phyloP scores from a whole-genome alignment of 2,888 invertebrate genomes.

The Sericinus montela region DNA sequence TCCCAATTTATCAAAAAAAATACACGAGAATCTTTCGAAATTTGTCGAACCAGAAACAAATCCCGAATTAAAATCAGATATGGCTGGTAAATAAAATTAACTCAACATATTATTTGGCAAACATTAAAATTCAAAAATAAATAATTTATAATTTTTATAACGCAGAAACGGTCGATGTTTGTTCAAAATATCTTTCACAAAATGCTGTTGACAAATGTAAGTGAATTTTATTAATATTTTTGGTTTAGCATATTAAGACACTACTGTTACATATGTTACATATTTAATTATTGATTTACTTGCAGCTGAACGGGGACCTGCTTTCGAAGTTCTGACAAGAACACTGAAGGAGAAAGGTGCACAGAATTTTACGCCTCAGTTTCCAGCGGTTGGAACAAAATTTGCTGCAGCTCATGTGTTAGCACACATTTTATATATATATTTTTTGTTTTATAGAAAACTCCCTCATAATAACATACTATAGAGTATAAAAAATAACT shows the following conservation, averaged over 20 bases:
- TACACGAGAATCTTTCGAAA: slow-evolving; percentile 38
- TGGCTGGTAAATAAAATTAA: slow-evolving; percentile 40
- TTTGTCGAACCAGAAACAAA: slow-evolving; percentile 36
- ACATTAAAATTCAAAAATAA: background rate
- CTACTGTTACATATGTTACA: background rate
- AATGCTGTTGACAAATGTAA: slow-evolving; percentile 53
- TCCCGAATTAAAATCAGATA: slow-evolving; percentile 42
- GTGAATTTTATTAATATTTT: slow-evolving; percentile 26
- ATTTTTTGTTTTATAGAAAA: background rate
- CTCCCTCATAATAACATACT: no score
- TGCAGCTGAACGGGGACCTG: slow-evolving; percentile 56
- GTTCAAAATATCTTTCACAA: slow-evolving; percentile 57
- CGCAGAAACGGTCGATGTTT: slow-evolving; percentile 47
- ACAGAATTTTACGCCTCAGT: slow-evolving; percentile 39
- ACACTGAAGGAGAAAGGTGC: slow-evolving; percentile 39
- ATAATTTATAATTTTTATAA: background rate
- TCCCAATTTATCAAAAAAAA: slow-evolving; percentile 48
- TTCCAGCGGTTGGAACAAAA: slow-evolving; percentile 31
- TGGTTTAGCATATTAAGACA: background rate
- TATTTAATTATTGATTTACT: background rate
- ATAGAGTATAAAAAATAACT: no score
- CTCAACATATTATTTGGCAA: background rate
- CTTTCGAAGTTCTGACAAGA: slow-evolving; percentile 50
- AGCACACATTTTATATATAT: slow-evolving; percentile 16
- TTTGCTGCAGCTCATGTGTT: slow-evolving; percentile 46